These are phyloP conservation scores for Lymantria dispar DNA, from an alignment of 2,888 invertebrate genomes.

Conservation along the genomic window DNA sequence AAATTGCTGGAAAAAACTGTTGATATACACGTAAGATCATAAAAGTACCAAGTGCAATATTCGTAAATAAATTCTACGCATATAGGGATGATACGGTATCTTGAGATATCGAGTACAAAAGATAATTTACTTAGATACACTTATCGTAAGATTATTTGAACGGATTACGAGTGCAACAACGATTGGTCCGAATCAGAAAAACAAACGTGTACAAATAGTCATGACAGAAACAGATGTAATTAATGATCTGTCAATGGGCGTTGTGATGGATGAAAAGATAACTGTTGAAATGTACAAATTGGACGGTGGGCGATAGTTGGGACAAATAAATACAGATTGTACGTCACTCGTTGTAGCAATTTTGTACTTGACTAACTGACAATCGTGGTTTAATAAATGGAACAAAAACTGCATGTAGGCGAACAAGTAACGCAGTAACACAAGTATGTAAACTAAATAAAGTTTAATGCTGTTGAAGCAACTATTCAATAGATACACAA, in stretches of 20 bases:
- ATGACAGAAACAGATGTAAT: slow-evolving; percentile 30
- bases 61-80: slow-evolving; percentile 44
- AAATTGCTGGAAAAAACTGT: slow-evolving; percentile 17
- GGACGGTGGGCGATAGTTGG: slow-evolving; percentile 44
- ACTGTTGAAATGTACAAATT: slow-evolving; percentile 34
- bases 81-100: slow-evolving; percentile 35
- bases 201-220: slow-evolving; percentile 24
- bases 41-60: slow-evolving; percentile 4
- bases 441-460: slow-evolving; percentile 26
- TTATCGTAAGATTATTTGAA: slow-evolving; percentile 36
- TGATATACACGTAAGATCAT: slow-evolving; percentile 3
- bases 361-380: slow-evolving; percentile 45
- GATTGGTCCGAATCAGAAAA: slow-evolving; percentile 18
- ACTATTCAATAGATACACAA: slow-evolving; percentile 10
- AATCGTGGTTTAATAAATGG: slow-evolving; percentile 51
- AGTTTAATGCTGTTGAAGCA: slow-evolving; percentile 14
- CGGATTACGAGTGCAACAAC: slow-evolving; percentile 32
- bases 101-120: slow-evolving; percentile 39
- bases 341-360: slow-evolving; percentile 51
- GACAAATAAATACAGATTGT: slow-evolving; percentile 41
- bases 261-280: slow-evolving; percentile 30
- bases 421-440: slow-evolving; percentile 34
- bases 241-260: slow-evolving; percentile 31
- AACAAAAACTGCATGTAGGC: slow-evolving; percentile 43
- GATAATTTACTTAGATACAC: slow-evolving; percentile 45